A percentile compares a stretch with the other conserved stretches of the same genome.
Conservation (phyloP, 2,797 vertebrate species). For the Falco cherrug region DNA sequence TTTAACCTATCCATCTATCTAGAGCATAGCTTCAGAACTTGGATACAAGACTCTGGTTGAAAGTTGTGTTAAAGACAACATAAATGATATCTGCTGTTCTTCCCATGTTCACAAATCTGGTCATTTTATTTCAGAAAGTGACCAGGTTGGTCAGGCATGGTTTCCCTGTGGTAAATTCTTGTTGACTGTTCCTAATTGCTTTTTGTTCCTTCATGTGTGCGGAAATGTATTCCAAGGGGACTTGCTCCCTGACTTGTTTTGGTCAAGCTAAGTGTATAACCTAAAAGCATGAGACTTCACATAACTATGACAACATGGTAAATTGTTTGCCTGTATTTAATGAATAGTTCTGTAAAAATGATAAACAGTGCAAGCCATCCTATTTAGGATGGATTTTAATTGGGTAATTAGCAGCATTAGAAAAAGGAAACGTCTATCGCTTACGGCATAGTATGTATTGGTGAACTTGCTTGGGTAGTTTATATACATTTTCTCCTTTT, state of each 20-base stretch:
- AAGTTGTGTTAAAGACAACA: neutral
- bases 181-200: neutral
- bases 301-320: neutral
- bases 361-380: neutral
- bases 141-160: neutral
- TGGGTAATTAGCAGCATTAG: neutral
- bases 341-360: neutral
- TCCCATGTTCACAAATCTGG: neutral
- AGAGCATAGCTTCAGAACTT: neutral
- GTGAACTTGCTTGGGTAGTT: neutral
- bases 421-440: neutral
- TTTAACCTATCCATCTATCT: rapidly evolving
- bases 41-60: too few species aligned
- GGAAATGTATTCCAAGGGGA: neutral
- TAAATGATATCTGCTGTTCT: neutral
- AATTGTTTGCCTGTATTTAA: constrained; percentile 44
- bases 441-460: neutral
- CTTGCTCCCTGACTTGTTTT: neutral
- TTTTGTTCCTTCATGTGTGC: neutral
- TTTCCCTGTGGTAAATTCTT: neutral
- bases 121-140: neutral
- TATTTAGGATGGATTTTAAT: constrained; percentile 29
- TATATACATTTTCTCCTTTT: neutral
- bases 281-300: neutral
- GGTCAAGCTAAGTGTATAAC: neutral